These are phyloP conservation scores for Drusus annulatus DNA, from an alignment of 1,140 invertebrate species.

Conservation along the genomic window DNA sequence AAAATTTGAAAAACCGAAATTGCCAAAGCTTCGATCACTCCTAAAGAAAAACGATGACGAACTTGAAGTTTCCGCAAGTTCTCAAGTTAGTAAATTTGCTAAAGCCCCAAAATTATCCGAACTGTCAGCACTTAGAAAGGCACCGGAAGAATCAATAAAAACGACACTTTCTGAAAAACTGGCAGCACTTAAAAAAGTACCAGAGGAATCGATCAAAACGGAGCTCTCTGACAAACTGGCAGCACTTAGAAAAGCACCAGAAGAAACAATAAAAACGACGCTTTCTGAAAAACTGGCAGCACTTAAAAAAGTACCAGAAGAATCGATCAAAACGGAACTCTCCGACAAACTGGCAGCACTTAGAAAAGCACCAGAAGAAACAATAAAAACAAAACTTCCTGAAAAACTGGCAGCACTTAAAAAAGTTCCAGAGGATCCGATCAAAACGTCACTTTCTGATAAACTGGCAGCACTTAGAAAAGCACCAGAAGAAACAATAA, in stretches of 20 bases:
- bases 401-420: background rate
- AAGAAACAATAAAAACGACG: background rate
- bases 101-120: background rate
- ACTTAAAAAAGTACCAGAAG: background rate
- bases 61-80: background rate
- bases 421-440: background rate
- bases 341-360: background rate
- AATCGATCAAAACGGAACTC: background rate
- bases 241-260: background rate
- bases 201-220: background rate
- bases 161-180: no score
- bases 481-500: background rate
- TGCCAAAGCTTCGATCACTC: background rate
- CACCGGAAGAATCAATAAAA: background rate
- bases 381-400: background rate
- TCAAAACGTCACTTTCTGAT: background rate
- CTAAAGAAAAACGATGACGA: no score
- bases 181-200: no score
- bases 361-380: background rate
- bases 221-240: background rate
- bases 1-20: constrained; percentile 1
- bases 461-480: background rate
- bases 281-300: background rate
- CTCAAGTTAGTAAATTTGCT: background rate
- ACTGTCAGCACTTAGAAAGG: background rate